Conservation (phyloP, 1,140 invertebrate species). For the Ctenoplectra terminalis region DNA sequence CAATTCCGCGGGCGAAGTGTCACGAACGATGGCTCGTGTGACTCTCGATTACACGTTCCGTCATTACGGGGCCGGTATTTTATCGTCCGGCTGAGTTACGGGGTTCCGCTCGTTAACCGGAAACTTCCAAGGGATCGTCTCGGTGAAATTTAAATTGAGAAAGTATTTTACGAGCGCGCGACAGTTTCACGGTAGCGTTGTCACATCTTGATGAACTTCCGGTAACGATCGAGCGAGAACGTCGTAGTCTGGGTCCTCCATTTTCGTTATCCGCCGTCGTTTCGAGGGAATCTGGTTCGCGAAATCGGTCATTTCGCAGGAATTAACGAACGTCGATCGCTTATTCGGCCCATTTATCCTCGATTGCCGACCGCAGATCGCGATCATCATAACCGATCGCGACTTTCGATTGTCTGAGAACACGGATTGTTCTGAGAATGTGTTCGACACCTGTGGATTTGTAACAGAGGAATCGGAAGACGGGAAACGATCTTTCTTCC, state of each 20-base stretch:
- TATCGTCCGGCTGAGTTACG: conserved; percentile 78
- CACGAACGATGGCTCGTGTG: conserved; percentile 71
- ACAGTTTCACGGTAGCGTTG: conserved; percentile 82
- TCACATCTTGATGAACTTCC: conserved; percentile 84
- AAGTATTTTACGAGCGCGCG: conserved; percentile 82
- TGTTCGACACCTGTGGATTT: conserved; percentile 46
- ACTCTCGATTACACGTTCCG: conserved; percentile 76
- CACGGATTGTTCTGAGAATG: neutral
- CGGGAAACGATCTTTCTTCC: conserved; percentile 26
- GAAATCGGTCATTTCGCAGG: conserved; percentile 55
- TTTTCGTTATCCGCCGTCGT: conserved; percentile 57
- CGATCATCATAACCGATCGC: conserved; percentile 44
- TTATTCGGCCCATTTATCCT: conserved; percentile 51
- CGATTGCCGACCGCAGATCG: conserved; percentile 32
- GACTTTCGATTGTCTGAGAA: too few species aligned
- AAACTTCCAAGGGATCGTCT: conserved; percentile 76
- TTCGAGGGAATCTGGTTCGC: conserved; percentile 53
- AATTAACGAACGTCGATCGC: conserved; percentile 69
- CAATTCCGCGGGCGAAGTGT: conserved; percentile 46
- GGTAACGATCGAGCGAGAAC: conserved; percentile 81
- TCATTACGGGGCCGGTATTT: conserved; percentile 76
- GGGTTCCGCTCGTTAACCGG: conserved; percentile 82
- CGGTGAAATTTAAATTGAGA: conserved; percentile 83
- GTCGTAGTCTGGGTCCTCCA: conserved; percentile 40
- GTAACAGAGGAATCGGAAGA: too few species aligned